phyloP scores from a whole-genome alignment of 2,113 vertebrate species.

The Plestiodon gilberti region DNA sequence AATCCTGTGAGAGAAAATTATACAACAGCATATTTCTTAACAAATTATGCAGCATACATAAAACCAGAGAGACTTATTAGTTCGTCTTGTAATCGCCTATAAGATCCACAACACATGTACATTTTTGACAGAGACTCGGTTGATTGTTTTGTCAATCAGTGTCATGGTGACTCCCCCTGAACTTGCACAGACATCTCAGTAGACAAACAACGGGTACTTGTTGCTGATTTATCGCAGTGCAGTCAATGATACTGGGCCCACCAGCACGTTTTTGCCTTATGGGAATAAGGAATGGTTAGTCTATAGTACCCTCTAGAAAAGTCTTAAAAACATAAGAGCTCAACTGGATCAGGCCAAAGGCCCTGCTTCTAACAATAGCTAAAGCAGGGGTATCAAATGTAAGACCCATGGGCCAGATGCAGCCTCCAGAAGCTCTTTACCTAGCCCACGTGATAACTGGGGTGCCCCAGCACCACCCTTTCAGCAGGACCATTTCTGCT shows the following conservation, averaged over 20 bases:
- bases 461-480: too few species aligned
- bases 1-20: conserved; percentile 85
- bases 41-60: background rate
- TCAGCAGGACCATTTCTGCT: too few species aligned
- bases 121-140: background rate
- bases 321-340: too few species aligned
- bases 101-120: background rate
- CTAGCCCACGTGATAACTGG: too few species aligned
- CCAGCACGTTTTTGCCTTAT: background rate
- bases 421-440: too few species aligned
- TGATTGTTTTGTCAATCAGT: background rate
- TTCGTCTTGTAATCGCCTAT: background rate
- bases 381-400: too few species aligned
- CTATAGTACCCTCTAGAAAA: too few species aligned
- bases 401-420: too few species aligned
- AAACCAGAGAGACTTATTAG: background rate
- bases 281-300: background rate
- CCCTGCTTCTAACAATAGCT: too few species aligned
- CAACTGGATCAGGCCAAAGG: too few species aligned
- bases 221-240: background rate
- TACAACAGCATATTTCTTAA: too few species aligned
- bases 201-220: background rate
- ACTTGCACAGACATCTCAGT: background rate
- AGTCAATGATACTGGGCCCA: background rate
- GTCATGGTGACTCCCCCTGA: background rate